Evolutionary conservation across 2,797 vertebrate species (phyloP), one percentile per base, ranked within the genome.

Genomic region (Cottoperca gobio): DNA sequence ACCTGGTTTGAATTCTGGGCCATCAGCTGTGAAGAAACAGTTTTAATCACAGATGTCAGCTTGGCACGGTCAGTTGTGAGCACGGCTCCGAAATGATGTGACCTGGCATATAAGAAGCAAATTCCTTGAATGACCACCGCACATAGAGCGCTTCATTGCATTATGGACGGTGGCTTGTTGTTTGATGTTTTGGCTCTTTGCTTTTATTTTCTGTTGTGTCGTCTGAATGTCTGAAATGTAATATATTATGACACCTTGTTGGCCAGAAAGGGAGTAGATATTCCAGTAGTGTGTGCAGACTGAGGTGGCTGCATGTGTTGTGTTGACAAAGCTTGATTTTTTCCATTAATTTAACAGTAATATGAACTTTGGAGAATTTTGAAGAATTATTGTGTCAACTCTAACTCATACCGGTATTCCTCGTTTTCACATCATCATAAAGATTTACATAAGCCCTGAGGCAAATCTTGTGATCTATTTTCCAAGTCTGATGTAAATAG

Each of bases 101-200:
- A 78, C 53, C 58, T 81, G 80, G 42, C 71, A 76, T 64, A 64
- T 57, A 26, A 0, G 23, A 54, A 45, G 40, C 24, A 37, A 53
- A 69, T 46, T 40, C n/a, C 37, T 8, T 42, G 17, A 57, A 23
- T 26, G 23, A 21, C 13, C 9, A 10, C 19, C 35, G 31, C 37
- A 8, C 37, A 5, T 45, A 33, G 21, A 42, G 21, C 4, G 39
- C 50, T 26, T 35, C 8, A 11, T 33, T 21, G 21, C n/a, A 17
- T 12, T 33, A 11, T 28, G 57, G 24, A 53, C 21, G 45, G 2
- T 6, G n/a, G 31, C 70, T 63, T 31, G 8, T 8, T 60, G 39
- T 39, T 48, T 33, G 31, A 33, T 24, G 35, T 49, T 21, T 71
- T 42, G 31, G 11, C 31, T 39, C 3, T 54, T 21, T 28, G 14